Evolutionary conservation across 2,797 vertebrate genomes (phyloP), one percentile per base, ranked within the genome.

Genomic region (Staurois parvus): DNA sequence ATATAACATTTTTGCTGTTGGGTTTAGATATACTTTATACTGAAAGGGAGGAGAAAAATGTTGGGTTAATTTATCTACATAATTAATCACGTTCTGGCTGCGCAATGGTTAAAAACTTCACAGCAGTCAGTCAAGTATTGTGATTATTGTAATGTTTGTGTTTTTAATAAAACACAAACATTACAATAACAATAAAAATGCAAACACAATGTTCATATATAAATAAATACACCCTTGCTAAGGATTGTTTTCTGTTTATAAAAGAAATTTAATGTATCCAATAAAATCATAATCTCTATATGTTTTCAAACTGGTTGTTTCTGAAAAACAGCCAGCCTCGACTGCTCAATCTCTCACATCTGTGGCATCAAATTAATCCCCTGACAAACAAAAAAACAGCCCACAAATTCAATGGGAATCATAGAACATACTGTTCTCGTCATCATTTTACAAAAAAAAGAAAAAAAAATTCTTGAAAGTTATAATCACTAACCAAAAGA

Each of bases 401-500:
- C 40, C 30, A 74, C n/a, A 59, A 45, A 32, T 76, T 76, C 21
- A 37, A 32, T 84, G 64, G 64, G 45, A 76, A 75, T 74, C 79
- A 81, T 69, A 34, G 73, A 52, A 56, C 81, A 76, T 56, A 76
- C 37, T 76, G 73, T 56, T 84, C 30, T 56, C n/a, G 17, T 45
- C 34, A 81, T 81, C 72, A 66, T 52, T 73, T 30, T 75, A 28
- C 17, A 62, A 68, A 40, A 83, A 83, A 74, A 37, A 37, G 10
- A 26, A 45, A 59, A 24, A 52, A 19, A 52, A 2, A 76, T 26
- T 69, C 45, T 84, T 76, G 0, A 76, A 84, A 52, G 15, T 59
- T 37, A 67, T 84, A 76, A 75, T 84, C 73, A 40, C 15, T 40
- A 21, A 69, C 42, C 67, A 70, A 69, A 72, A 69, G 42, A 66